Percentiles rank a stretch among this genome's conserved stretches.
Evolutionary conservation across 2,797 vertebrate species (phyloP).

Genomic region (Macrochelys suwanniensis): DNA sequence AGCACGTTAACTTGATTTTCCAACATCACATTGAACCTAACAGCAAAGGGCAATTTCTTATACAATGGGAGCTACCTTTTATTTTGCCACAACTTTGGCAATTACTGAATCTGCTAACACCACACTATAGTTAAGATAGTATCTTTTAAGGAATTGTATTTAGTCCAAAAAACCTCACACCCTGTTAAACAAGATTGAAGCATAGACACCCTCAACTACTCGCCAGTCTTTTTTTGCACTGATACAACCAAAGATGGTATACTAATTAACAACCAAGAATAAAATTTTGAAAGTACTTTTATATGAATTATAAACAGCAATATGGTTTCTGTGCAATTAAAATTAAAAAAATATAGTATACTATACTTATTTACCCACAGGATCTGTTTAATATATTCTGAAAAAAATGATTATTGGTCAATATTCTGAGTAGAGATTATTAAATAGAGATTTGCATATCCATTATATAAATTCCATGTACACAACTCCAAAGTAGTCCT

Average conservation of each 20-base stretch:
- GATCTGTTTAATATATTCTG: not conserved
- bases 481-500: not conserved
- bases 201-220: not conserved
- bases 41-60: not conserved
- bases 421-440: not conserved
- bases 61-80: not conserved
- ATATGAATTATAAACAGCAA: not conserved
- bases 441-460: not conserved
- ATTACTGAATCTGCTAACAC: not conserved
- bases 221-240: not conserved
- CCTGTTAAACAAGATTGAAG: not conserved
- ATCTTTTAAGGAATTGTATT: not conserved
- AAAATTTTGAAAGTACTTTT: not conserved
- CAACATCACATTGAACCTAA: not conserved
- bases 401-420: not conserved
- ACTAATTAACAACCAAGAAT: not conserved
- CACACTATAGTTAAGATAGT: not conserved
- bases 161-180: not conserved
- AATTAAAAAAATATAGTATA: not conserved
- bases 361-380: not conserved
- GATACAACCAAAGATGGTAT: accelerated
- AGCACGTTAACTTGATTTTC: not conserved
- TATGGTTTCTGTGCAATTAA: not conserved
- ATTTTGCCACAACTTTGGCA: not conserved
- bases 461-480: not conserved